Percentiles rank a stretch among this genome's conserved stretches.
phyloP scores from a whole-genome alignment of 2,113 vertebrate genomes.

The Leptosomus discolor region DNA sequence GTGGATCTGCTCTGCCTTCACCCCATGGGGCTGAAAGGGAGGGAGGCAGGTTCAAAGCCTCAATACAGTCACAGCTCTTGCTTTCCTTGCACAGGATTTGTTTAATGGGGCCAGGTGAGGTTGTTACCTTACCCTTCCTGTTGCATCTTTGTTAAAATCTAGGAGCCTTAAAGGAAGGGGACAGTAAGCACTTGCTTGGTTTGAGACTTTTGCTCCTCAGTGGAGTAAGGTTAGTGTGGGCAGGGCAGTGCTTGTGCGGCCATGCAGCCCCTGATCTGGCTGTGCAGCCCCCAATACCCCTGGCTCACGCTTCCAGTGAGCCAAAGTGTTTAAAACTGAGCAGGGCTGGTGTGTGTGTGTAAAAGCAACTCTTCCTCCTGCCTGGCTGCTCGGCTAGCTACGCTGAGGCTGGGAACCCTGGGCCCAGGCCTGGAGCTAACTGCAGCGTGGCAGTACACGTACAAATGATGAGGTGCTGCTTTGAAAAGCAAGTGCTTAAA shows the following conservation, averaged over 20 bases:
- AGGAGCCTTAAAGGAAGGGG: neutral
- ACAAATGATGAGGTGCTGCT: neutral
- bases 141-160: neutral
- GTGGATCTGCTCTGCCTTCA: neutral
- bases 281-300: neutral
- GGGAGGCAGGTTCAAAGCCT: neutral
- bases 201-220: neutral
- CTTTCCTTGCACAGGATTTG: neutral
- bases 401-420: neutral
- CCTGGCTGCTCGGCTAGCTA: neutral
- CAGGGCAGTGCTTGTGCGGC: neutral
- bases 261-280: neutral
- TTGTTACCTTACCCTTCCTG: neutral
- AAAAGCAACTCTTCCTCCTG: neutral
- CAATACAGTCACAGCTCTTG: neutral
- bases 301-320: neutral
- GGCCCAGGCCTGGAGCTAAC: neutral
- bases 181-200: neutral
- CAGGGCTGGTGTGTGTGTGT: neutral
- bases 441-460: neutral
- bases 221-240: neutral
- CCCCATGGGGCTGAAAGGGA: fast-evolving
- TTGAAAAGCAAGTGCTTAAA: neutral
- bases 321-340: neutral
- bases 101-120: neutral